These are phyloP conservation scores for Hirtodrosophila cameraria DNA, from an alignment of 2,888 invertebrate species.

Conservation along the genomic window DNA sequence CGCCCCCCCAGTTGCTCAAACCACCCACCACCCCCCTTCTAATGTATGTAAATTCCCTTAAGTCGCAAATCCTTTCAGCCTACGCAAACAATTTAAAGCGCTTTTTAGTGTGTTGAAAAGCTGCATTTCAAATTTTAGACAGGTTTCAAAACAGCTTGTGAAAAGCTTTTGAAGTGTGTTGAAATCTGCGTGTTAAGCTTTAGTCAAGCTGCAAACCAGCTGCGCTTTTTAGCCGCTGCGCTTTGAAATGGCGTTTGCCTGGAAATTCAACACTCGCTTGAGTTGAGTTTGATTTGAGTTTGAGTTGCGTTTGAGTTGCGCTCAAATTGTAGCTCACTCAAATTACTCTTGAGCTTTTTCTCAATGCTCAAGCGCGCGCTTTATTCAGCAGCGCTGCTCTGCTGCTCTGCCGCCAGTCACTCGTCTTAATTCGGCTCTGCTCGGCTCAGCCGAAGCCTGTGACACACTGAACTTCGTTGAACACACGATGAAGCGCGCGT, in stretches of 20 bases:
- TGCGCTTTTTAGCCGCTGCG: neutral
- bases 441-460: constrained; percentile 42
- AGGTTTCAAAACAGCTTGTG: no score
- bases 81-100: constrained; percentile 57
- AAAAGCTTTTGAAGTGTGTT: no score
- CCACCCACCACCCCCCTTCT: constrained; percentile 10
- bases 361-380: constrained; percentile 63
- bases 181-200: no score
- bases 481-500: constrained; percentile 30
- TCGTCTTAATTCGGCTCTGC: constrained; percentile 24
- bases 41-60: constrained; percentile 71
- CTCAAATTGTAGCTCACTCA: constrained; percentile 13
- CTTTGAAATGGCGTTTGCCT: constrained; percentile 15
- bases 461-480: constrained; percentile 70
- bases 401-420: neutral
- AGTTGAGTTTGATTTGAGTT: no score
- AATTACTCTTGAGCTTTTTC: constrained; percentile 46
- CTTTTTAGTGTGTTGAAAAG: constrained; percentile 36
- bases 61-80: constrained; percentile 62
- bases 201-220: no score
- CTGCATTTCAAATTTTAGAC: neutral
- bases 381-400: constrained; percentile 62
- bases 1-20: neutral
- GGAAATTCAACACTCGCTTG: neutral
- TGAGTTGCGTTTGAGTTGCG: constrained; percentile 1